Percentiles rank a stretch among this genome's conserved stretches.
These are phyloP conservation scores for Sebastiscus tertius DNA, from an alignment of 2,797 vertebrate species.

Conservation along the genomic window DNA sequence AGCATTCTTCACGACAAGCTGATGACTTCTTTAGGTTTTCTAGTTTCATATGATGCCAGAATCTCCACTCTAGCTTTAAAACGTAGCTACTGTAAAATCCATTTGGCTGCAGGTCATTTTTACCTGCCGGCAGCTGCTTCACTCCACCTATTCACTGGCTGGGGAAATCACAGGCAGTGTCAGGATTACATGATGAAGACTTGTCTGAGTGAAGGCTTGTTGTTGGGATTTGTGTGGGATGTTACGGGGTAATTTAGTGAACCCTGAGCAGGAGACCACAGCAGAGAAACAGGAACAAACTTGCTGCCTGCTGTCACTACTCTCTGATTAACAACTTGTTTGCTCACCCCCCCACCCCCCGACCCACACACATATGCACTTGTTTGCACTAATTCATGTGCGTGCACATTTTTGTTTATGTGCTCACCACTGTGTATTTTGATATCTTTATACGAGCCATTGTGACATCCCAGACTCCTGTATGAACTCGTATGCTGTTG, in stretches of 20 bases:
- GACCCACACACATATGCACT: neutral
- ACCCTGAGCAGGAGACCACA: constrained; percentile 40
- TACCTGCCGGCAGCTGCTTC: neutral
- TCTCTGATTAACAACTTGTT: constrained; percentile 51
- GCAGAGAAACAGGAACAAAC: constrained; percentile 50
- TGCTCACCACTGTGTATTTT: constrained; percentile 25
- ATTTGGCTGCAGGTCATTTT: neutral
- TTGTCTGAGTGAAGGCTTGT: constrained; percentile 9
- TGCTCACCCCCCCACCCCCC: neutral
- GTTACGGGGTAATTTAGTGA: constrained; percentile 52
- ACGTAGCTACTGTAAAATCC: neutral
- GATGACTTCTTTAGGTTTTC: no score
- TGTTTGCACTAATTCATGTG: constrained; percentile 8
- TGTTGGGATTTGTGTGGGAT: constrained; percentile 43
- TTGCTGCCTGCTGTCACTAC: constrained; percentile 33
- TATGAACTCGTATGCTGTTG: constrained; percentile 43
- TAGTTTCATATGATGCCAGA: no score
- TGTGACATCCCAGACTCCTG: constrained; percentile 28
- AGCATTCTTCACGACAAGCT: no score
- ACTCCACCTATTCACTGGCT: neutral
- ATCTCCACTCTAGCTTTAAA: no score
- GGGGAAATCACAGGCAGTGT: neutral
- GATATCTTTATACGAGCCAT: constrained; percentile 22
- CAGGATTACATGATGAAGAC: neutral
- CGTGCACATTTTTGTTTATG: constrained; percentile 14